Base-by-base conservation (phyloP, 1,140 invertebrate species). In the Euglossa dilemma region DNA sequence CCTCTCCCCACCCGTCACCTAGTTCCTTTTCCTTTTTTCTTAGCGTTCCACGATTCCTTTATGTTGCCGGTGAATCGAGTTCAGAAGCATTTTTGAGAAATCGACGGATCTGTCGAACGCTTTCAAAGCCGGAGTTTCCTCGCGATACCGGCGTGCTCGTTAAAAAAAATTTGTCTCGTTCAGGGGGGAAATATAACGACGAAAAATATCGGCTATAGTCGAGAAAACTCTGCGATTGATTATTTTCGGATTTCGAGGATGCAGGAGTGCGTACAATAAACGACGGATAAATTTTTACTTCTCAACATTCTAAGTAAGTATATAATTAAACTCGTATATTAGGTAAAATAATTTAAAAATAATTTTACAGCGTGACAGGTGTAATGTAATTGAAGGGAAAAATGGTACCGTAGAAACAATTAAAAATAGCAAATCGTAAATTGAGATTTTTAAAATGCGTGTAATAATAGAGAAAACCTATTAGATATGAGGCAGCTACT, bases 11-110 rank as follows among this genome's bases (percentile, higher is more conserved):
- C 8, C 16, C 16, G n/a, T 14, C 14, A 6, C 18, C n/a, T 6
- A 6, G 6, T 18, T 43, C 2, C 20, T 9, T 1, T 16, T 69
- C 20, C 16, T 6, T 20, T 73, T 63, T 45, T 23, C 18, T 16
- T 50, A 14, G 9, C 43, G 12, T 56, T 52, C 1, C 23, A 6
- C 14, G 23, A 70, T 50, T 63, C 16, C 18, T 61, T 47, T 45
- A n/a, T 63, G 11, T 18, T 23, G 4, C 45, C 6, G 20, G 9
- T 50, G 63, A 82, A 76, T 76, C 25, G 28, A 56, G 52, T 75
- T 81, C 43, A 36, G 9, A 52, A 36, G 52, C 25, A 69, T 59
- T 75, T 57, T 76, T 67, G 12, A 36, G 66, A 59, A 79, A 70
- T 70, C 54, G 47, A 6, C 28, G 64, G 25, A 57, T 28, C 52